phyloP scores from a whole-genome alignment of 2,113 vertebrate species.

The Mystacornis crossleyi region DNA sequence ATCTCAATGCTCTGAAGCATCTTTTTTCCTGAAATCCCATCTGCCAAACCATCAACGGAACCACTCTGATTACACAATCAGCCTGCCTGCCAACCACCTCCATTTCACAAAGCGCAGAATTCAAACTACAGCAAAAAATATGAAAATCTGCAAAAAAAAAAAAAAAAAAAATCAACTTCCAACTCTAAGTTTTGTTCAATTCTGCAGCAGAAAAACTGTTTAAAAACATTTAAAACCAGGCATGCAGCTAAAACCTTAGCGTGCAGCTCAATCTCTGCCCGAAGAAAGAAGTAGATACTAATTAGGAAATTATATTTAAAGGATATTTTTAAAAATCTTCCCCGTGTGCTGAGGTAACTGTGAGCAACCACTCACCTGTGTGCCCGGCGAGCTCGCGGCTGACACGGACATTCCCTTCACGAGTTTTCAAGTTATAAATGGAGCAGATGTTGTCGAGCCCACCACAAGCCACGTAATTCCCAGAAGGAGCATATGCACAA shows the following conservation, averaged over 20 bases:
- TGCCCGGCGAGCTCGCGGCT: constrained; percentile 97
- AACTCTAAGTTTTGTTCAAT: not conserved
- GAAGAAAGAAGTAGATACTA: not conserved
- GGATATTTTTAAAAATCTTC: not conserved
- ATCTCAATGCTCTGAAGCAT: not conserved
- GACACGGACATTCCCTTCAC: constrained; percentile 97
- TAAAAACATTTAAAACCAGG: not conserved
- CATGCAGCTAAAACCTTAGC: not conserved
- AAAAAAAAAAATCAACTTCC: not conserved
- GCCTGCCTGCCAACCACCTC: not conserved
- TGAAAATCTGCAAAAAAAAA: not conserved
- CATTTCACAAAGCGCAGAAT: not conserved
- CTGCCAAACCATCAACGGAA: not conserved
- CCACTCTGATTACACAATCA: not conserved
- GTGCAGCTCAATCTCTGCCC: too few species aligned
- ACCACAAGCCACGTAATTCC: constrained; percentile 97
- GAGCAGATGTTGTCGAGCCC: constrained; percentile 99
- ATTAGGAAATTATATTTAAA: not conserved
- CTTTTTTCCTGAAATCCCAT: not conserved
- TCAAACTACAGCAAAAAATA: not conserved
- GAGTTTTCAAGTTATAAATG: constrained; percentile 99
- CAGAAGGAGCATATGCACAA: constrained; percentile 96
- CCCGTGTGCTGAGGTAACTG: not conserved
- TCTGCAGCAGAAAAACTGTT: not conserved
- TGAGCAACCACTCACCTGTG: constrained; percentile 81